These are phyloP conservation scores for Rhamphomyia laevipes DNA, from an alignment of 2,888 invertebrate genomes.

Conservation along the genomic window DNA sequence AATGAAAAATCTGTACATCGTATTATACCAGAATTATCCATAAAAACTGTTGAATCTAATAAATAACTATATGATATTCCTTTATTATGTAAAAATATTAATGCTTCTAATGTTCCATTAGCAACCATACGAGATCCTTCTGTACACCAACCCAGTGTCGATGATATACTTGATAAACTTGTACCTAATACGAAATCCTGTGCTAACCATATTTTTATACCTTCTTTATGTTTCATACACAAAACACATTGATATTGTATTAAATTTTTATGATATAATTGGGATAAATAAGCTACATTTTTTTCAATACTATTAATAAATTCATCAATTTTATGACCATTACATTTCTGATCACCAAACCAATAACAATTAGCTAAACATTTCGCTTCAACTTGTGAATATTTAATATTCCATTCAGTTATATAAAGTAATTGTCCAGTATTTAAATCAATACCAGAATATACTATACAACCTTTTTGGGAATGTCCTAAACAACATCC, in stretches of 20 bases:
- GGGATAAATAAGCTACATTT: slow-evolving; percentile 59
- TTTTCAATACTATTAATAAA: slow-evolving; percentile 49
- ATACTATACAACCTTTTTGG: slow-evolving; percentile 58
- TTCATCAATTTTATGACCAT: slow-evolving; percentile 34
- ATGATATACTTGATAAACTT: slow-evolving; percentile 32
- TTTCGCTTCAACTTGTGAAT: slow-evolving; percentile 33
- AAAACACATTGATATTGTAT: slow-evolving; percentile 66
- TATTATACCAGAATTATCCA: slow-evolving; percentile 50
- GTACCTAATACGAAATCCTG: slow-evolving; percentile 50
- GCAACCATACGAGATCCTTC: slow-evolving; percentile 45
- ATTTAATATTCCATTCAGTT: slow-evolving; percentile 61
- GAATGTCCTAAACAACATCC: slow-evolving; percentile 72
- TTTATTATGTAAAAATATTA: slow-evolving; percentile 68
- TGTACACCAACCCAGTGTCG: slow-evolving; percentile 33
- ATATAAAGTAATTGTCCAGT: slow-evolving; percentile 60
- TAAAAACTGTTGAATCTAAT: slow-evolving; percentile 58
- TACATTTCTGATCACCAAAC: slow-evolving; percentile 28
- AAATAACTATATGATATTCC: slow-evolving; percentile 75
- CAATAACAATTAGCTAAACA: slow-evolving; percentile 29
- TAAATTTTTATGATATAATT: slow-evolving; percentile 58
- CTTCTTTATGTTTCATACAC: slow-evolving; percentile 47
- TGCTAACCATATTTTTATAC: slow-evolving; percentile 52
- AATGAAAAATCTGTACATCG: slow-evolving; percentile 34
- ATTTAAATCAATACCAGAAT: slow-evolving; percentile 61
- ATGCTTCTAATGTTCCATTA: slow-evolving; percentile 57